Evolutionary conservation across 1,140 invertebrate species (phyloP), one percentile per base, ranked within the genome.

Genomic region (Monomorium pharaonis): DNA sequence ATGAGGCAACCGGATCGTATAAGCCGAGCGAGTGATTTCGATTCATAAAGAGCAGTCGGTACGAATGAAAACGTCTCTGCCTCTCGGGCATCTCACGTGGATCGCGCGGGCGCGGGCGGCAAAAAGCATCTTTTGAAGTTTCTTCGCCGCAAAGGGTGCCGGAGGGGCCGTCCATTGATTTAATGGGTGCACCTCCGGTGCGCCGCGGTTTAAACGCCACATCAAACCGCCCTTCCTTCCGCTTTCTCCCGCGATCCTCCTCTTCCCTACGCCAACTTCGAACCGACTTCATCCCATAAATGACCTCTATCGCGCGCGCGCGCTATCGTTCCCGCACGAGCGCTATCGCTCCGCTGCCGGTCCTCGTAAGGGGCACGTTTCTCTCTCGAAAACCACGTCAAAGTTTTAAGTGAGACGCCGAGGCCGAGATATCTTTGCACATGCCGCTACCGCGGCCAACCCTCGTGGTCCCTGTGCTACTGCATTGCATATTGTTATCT

Each of bases 111-210:
- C 77, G 49, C 49, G 30, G 7, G 58, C 44, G 49, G 72, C 84
- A 88, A 88, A 90, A 88, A 88, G 63, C 84, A 37, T 78, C 89
- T 88, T 91, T 91, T 90, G 89, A 90, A 90, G 87, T 87, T 90
- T 87, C 72, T 70, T 84, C 49, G 21, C 30, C n/a, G 75, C 58
- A 84, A 86, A 58, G 56, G 63, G 27, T 49, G 27, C 70, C 51
- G 44, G 60, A 10, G 67, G 33, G 56, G 51, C 44, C 49, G 21
- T 85, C 63, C 87, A 89, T 88, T 90, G 90, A 91, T 90, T 86
- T 88, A 91, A 91, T 91, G 81, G 87, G 30, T 83, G 80, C 70
- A 85, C 86, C 77, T 86, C 83, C 58, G 63, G 47, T 62, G 65
- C n/a, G n/a, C 62, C 84, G 78, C 74, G 89, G 89, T 91, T 83